phyloP scores from a whole-genome alignment of 2,113 vertebrate genomes.

The Muntiacus reevesi region DNA sequence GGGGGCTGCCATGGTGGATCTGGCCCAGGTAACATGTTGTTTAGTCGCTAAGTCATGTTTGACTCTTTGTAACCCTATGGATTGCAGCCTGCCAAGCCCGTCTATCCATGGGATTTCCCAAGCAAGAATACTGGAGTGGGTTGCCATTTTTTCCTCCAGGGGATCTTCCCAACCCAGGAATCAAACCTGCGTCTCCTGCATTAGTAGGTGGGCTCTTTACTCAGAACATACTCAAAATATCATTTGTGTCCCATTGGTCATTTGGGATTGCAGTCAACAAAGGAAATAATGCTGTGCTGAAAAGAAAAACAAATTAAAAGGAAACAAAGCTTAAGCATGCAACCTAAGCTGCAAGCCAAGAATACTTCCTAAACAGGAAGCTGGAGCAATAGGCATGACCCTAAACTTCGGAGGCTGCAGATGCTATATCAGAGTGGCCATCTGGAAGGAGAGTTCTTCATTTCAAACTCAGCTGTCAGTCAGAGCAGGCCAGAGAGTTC shows the following conservation, averaged over 20 bases:
- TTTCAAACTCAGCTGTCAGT: background rate
- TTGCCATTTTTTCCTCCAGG: background rate
- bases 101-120: background rate
- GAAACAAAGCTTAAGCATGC: background rate
- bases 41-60: background rate
- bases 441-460: background rate
- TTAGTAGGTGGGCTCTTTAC: background rate
- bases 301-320: background rate
- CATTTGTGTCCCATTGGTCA: background rate
- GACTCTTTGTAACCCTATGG: background rate
- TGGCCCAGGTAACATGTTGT: background rate
- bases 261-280: background rate
- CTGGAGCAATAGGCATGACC: background rate
- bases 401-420: background rate
- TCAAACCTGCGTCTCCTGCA: background rate
- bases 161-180: background rate
- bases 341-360: background rate
- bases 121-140: background rate
- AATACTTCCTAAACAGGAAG: background rate
- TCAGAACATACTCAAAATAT: background rate
- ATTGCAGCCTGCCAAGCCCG: background rate
- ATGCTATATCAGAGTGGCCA: background rate
- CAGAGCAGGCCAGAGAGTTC: background rate
- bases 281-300: background rate
- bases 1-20: too few relatives aligned